A percentile compares a stretch with the other conserved stretches of the same genome.
These are phyloP conservation scores for Cichladusa arquata DNA, from an alignment of 2,113 vertebrate genomes.

Conservation along the genomic window DNA sequence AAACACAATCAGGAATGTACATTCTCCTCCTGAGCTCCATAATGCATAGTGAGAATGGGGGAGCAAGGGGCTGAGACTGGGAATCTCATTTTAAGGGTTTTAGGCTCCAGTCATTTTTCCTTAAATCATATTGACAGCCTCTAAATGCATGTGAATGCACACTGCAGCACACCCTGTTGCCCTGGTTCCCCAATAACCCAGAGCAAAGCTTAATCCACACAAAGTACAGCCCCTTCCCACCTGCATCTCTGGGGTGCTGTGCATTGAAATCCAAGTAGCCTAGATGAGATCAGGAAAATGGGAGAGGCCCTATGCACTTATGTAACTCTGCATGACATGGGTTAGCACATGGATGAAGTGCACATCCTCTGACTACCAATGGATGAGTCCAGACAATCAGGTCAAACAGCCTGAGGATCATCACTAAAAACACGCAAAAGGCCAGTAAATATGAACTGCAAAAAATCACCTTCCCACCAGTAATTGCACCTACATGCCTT, in stretches of 20 bases:
- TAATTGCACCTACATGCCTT: background rate
- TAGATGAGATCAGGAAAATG: background rate
- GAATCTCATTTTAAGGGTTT: background rate
- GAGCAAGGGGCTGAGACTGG: background rate
- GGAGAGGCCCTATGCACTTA: background rate
- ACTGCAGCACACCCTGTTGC: background rate
- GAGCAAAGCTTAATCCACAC: background rate
- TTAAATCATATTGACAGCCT: background rate
- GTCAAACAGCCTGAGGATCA: background rate
- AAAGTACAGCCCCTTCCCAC: background rate
- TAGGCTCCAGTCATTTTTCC: background rate
- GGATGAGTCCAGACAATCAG: background rate
- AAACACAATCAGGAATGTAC: background rate
- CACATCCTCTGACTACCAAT: background rate
- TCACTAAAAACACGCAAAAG: background rate
- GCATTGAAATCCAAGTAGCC: background rate
- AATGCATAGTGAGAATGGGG: rapidly evolving
- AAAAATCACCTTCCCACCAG: background rate
- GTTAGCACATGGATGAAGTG: background rate
- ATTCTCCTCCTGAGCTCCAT: background rate
- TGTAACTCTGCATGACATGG: background rate
- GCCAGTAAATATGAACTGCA: background rate
- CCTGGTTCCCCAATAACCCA: background rate
- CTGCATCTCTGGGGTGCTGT: background rate
- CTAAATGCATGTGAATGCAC: background rate